Evolutionary conservation across 1,140 invertebrate species (phyloP), one percentile per base, ranked within the genome.

Genomic region (Luehdorfia chinensis): DNA sequence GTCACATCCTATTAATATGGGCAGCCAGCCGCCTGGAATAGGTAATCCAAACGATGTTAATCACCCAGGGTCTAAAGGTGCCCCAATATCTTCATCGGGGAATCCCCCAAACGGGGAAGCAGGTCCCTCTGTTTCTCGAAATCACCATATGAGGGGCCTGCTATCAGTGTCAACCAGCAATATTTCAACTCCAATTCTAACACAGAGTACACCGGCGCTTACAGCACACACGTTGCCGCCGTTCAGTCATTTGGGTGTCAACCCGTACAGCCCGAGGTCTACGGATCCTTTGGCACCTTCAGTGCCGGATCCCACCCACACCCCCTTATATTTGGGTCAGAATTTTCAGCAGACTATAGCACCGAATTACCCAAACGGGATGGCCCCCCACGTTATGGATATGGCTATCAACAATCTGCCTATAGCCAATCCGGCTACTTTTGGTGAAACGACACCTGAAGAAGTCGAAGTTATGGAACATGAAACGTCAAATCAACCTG

Each of bases 21-120:
- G 88, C 70, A 87, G 80, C 73, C 84, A 84, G 65, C 87, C 87
- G 33, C 87, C 81, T 6, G 84, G 87, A 16, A 68, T 88, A 65
- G 85, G 87, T 37, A 86, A 84, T 57, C 71, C 79, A 31, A 75
- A 75, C 44, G 77, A 81, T 56, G 84, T 63, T 57, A 75, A 67
- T 67, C 76, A 83, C 47, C 75, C 79, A 45, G 70, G 78, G 9
- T 69, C 87, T 5, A 88, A 87, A 66, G 67, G 67, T 48, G 62
- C 77, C 54, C 65, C 89, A 55, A 75, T 84, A 47, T 70, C 80
- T 49, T 70, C 86, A 64, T 88, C 89, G 33, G 88, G 87, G 77
- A 93, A 93, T 94, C 92, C 93, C 93, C 94, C 94, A 95, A 95
- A 95, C 93, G 93, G 93, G 93, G 92, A 94, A 90, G 93, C 93